These are phyloP conservation scores for Apostichopus parvimensis DNA, from an alignment of 35 echinoderm and acorn worm species.

Conservation along the genomic window DNA sequence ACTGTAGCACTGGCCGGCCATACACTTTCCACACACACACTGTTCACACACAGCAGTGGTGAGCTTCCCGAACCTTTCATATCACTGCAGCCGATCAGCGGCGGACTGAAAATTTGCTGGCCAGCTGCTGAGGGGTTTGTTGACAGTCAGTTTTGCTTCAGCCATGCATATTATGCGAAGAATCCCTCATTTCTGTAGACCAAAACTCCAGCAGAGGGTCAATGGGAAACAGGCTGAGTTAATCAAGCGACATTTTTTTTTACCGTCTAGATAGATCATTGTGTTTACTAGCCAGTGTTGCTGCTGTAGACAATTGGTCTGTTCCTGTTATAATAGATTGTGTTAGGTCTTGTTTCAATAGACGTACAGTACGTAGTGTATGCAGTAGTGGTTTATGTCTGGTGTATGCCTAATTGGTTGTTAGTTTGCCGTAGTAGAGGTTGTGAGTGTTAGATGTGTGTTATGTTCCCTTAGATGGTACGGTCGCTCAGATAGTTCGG, in stretches of 20 bases:
- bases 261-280: slow-evolving; percentile 11
- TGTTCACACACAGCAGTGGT: not conserved
- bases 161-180: slow-evolving; percentile 15
- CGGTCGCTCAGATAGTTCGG: no score
- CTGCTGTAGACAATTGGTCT: not conserved
- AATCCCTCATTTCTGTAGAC: not conserved
- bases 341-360: no score
- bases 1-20: not conserved
- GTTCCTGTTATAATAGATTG: no score
- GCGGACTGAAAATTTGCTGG: not conserved
- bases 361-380: no score
- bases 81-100: not conserved
- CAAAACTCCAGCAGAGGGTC: slow-evolving; percentile 30
- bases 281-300: not conserved
- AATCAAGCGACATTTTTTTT: slow-evolving; percentile 9
- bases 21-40: not conserved
- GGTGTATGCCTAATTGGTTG: no score
- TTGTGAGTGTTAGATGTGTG: no score
- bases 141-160: not conserved
- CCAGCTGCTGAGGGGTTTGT: not conserved
- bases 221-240: slow-evolving; percentile 39
- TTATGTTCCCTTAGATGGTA: no score
- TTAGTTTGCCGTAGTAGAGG: no score
- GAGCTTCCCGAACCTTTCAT: not conserved
- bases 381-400: no score